phyloP scores from a whole-genome alignment of 2,797 vertebrate genomes.

The Melanotaenia trifasciata region DNA sequence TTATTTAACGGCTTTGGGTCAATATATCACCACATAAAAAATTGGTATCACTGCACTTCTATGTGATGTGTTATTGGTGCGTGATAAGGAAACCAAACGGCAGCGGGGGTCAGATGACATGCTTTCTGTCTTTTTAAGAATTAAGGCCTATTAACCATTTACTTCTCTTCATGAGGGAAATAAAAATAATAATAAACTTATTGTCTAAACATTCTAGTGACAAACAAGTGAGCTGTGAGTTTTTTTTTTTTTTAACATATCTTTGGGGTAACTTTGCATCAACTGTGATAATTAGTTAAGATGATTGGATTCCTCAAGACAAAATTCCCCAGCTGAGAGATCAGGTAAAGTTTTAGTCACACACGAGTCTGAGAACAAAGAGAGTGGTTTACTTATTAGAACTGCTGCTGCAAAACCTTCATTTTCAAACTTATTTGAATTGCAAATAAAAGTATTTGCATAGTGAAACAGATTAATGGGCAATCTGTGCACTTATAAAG shows the following conservation, averaged over 20 bases:
- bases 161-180: not conserved
- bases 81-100: not conserved
- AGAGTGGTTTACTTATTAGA: conserved; percentile 71
- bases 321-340: conserved; percentile 58
- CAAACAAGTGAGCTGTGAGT: conserved; percentile 83
- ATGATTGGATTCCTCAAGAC: conserved; percentile 79
- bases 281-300: conserved; percentile 84
- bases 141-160: not conserved
- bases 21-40: conserved; percentile 12
- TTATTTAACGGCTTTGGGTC: conserved; percentile 21
- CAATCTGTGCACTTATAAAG: not conserved
- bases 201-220: conserved; percentile 83
- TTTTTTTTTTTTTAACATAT: conserved; percentile 39
- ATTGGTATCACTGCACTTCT: not conserved
- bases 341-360: conserved; percentile 68
- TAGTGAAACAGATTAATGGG: conserved; percentile 18
- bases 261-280: conserved; percentile 52
- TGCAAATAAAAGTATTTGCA: conserved; percentile 48
- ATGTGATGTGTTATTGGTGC: not conserved
- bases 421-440: conserved; percentile 56
- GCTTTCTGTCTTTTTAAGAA: not conserved
- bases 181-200: conserved; percentile 24
- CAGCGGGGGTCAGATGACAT: no score
- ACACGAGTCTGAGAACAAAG: conserved; percentile 59
- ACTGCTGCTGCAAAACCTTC: conserved; percentile 52